Base-by-base conservation (phyloP, 2,113 vertebrate species). In the Ochotona princeps region DNA sequence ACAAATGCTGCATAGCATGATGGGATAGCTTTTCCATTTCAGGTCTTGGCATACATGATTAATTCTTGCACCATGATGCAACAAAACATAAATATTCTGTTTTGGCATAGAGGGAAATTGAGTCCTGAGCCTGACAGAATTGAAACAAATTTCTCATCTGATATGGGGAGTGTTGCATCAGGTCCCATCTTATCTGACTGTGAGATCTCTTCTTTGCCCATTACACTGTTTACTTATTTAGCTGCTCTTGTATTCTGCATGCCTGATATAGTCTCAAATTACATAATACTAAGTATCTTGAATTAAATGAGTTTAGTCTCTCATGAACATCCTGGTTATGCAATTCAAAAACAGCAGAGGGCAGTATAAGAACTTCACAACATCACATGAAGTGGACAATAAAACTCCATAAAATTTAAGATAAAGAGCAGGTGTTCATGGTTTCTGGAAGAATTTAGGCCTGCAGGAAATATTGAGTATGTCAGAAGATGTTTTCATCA, bases 291-390 rank as follows among this genome's bases (percentile, higher is more conserved):
- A 57, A 47, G 63, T 7, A 20, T 57, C 87, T 67, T 28, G 26
- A 82, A 84, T 54, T 38, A 78, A 92, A 80, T 66, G 14, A 96
- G 63, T 11, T 75, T 47, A 61, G 38, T 28, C 8, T 74, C 67
- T 89, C 83, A 61, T 76, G 54, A 91, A 65, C 14, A 66, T 1
- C 11, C 18, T 90, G 75, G 91, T 67, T 35, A 49, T 67, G 57
- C 47, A 32, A 51, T 18, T 4, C 18, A 93, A 67, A 72, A 97
- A 91, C 97, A 92, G 96, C 86, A 98, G 97, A 97, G 97, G 97
- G 97, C 97, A 97, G 83, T 96, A 87, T 75, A 0, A 35, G 69
- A 73, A 67, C 69, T 93, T 94, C 69, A 23, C 60, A 87, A 35
- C 63, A 74, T 72, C 83, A 74, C 32, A 73, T 28, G 73, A 91